Base-by-base conservation (phyloP, 1,140 invertebrate genomes). In the Lineus longissimus region DNA sequence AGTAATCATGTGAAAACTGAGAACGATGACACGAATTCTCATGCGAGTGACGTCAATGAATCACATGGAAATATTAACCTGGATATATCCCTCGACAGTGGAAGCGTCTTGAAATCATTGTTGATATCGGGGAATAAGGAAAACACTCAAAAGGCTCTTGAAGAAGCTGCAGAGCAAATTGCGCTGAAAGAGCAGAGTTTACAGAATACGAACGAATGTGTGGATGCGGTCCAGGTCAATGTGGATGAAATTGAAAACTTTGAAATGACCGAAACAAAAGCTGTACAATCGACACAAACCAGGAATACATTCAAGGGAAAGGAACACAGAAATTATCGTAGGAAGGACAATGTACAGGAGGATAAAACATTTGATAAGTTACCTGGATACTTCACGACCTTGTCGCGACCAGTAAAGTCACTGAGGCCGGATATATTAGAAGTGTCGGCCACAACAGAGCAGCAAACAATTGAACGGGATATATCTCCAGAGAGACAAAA, bases 251-350 rank as follows among this genome's bases (percentile, higher is more conserved):
- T 27, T 51, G 47, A 51, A 51, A 27, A 36, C 15, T 36, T 51
- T n/a, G 19, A 19, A 51, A n/a, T 51, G 4, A n/a, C n/a, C n/a
- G 19, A 19, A 51, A 19, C 6, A 7, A 6, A 23, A 51, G 19
- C 47, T 4, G n/a, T 23, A n/a, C 19, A 51, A n/a, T 6, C n/a
- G 6, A 7, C 19, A 23, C 19, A 51, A 51, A 51, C 6, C n/a
- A 71, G 31, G 65, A 65, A n/a, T 69, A 61, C 27, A 43, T 33
- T 51, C 47, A 61, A 63, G 81, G 71, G 68, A 81, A 84, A 74
- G 13, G 40, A 64, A n/a, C 45, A 41, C n/a, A 41, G 25, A 57
- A 29, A 29, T n/a, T 29, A 29, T 57, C 55, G 30, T 27, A 29
- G 11, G 27, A 33, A 27, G 23, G 25, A n/a, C 19, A 27, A 33